These are phyloP conservation scores for Choloepus didactylus DNA, from an alignment of 2,797 vertebrate genomes.

Conservation along the genomic window DNA sequence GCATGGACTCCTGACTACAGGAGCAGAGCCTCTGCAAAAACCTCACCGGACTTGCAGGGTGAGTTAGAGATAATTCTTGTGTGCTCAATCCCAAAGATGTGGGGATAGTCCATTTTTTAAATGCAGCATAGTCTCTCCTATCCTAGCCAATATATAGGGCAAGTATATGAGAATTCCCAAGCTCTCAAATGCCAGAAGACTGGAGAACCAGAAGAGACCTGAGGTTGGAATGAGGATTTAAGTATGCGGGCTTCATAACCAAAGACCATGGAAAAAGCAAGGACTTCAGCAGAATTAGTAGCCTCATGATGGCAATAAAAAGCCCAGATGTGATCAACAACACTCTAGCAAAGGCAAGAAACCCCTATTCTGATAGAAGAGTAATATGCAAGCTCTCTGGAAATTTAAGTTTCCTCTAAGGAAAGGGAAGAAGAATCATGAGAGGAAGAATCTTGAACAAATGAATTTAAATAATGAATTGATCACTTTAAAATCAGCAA, in stretches of 20 bases:
- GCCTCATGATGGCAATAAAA: not conserved
- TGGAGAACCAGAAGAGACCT: not conserved
- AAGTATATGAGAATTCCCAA: not conserved
- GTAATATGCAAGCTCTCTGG: not conserved
- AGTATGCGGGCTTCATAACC: not conserved
- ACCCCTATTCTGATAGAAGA: not conserved
- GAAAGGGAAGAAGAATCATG: not conserved
- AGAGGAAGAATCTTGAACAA: not conserved
- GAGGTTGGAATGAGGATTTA: not conserved
- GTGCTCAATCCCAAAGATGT: not conserved
- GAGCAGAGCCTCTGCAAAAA: not conserved
- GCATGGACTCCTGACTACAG: not conserved
- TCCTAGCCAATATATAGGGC: not conserved
- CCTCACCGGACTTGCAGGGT: not conserved
- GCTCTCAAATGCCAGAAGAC: not conserved
- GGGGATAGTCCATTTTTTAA: not conserved
- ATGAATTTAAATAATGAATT: not conserved
- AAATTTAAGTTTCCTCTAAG: constrained; percentile 40
- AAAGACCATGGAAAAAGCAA: not conserved
- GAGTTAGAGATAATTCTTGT: not conserved
- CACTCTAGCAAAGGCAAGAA: not conserved
- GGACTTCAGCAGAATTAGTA: not conserved
- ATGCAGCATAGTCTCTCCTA: not conserved
- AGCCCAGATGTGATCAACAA: not conserved
- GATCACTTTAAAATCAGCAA: constrained; percentile 30